Evolutionary conservation across 2,113 vertebrate genomes (phyloP), one percentile per base, ranked within the genome.

Genomic region (Otus sunia): DNA sequence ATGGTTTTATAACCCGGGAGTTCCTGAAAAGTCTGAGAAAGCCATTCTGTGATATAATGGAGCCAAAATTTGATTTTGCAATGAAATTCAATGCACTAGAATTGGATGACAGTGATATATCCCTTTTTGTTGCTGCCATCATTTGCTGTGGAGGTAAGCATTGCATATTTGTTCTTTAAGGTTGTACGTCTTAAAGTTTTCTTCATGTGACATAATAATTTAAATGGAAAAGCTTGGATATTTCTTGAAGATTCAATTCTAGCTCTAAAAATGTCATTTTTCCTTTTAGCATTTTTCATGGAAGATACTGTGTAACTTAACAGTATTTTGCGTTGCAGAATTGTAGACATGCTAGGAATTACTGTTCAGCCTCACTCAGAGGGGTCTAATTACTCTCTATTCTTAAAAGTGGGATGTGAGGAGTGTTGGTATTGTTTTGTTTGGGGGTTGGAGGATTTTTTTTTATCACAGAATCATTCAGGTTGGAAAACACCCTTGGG

Each of bases 11-110:
- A 92, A 99, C 99, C 4, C 98, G 99, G 4, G 99, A 99, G 83
- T 99, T 99, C 97, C 98, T 99, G n/a, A 99, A 99, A 92, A 99
- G 99, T 96, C 98, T 99, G 47, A 98, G 99, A 30, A 98, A 99
- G 55, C 99, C 99, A 0, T 99, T 99, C 91, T 99, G 99, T 43
- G 99, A 99, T 37, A 99, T 99, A 98, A 99, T 99, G 99, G 99
- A 99, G 94, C 99, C 99, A 2, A 99, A 99, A 98, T 99, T 99
- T 88, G 99, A 99, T 92, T 99, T 99, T 59, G 99, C 99, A 36
- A 99, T 99, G 99, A 99, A 99, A 98, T 99, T 99, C 96, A 99
- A 99, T 12, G 97, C 99, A 1, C 97, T 99, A 95, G 99, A 99
- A 75, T 97, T 99, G 97, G 99, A 99, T 15, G 99, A 99, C 86